Percentiles rank a stretch among this genome's conserved stretches.
Conservation (phyloP, 2,797 vertebrate genomes). For the Heterohyrax brucei region DNA sequence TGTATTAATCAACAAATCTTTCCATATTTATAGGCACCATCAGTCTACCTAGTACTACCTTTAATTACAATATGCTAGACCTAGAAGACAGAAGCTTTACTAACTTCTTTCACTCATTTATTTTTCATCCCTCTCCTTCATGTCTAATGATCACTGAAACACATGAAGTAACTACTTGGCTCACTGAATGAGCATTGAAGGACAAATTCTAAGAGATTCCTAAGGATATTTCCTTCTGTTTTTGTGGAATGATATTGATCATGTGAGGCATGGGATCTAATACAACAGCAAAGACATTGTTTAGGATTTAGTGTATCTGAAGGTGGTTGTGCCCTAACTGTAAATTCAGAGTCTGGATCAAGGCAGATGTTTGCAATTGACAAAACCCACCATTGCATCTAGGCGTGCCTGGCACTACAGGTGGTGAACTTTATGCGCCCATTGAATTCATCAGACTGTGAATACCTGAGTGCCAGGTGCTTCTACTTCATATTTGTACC, state of each 20-base stretch:
- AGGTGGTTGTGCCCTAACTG: neutral
- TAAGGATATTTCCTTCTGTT: neutral
- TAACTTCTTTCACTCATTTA: neutral
- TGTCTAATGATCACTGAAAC: slow-evolving; percentile 35
- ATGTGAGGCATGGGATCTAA: neutral
- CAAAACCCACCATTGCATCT: neutral
- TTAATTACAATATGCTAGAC: slow-evolving; percentile 54
- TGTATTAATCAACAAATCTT: slow-evolving; percentile 56
- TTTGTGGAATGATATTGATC: slow-evolving; percentile 65
- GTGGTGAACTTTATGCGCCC: neutral
- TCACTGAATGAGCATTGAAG: neutral
- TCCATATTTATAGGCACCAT: slow-evolving; percentile 24
- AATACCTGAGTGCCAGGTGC: neutral
- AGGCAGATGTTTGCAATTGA: neutral
- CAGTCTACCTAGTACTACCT: neutral
- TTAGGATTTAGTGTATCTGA: neutral
- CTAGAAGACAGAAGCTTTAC: neutral
- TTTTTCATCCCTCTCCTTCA: neutral
- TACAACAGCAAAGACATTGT: neutral
- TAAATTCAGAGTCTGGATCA: neutral
- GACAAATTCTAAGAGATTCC: neutral
- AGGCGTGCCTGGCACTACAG: neutral
- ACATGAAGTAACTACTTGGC: neutral
- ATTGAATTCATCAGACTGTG: neutral
- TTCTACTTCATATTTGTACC: neutral